A percentile compares a stretch with the other conserved stretches of the same genome.
phyloP scores from a whole-genome alignment of 2,888 invertebrate species.

The Diarsia brunnea region DNA sequence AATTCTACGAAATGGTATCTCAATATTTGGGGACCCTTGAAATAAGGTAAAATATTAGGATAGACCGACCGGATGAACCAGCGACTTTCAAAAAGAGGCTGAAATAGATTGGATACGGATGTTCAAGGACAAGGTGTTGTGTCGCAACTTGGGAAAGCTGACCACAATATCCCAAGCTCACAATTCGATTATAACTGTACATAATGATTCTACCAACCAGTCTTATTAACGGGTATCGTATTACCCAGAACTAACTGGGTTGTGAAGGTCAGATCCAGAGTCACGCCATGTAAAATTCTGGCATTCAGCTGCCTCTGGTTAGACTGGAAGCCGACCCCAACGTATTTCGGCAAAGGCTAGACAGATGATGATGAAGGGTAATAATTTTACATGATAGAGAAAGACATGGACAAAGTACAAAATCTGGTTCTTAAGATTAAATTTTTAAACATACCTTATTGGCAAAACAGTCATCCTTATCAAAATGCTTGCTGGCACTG shows the following conservation, averaged over 20 bases:
- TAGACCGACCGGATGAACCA: too few relatives aligned
- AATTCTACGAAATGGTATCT: neutral
- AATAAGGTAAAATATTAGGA: neutral
- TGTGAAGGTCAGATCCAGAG: too few relatives aligned
- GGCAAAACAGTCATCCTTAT: conserved; percentile 90
- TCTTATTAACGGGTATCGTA: too few relatives aligned
- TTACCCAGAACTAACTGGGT: too few relatives aligned
- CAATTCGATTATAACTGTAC: neutral
- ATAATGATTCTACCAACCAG: too few relatives aligned
- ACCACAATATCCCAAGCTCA: neutral
- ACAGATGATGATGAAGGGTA: neutral
- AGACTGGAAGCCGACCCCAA: too few relatives aligned
- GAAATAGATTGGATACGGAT: neutral
- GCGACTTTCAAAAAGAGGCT: neutral
- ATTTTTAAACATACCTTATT: conserved; percentile 85
- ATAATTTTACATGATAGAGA: neutral
- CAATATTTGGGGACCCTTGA: neutral
- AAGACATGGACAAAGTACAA: neutral
- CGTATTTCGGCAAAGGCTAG: too few relatives aligned
- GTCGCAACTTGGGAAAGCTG: neutral
- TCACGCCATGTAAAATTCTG: too few relatives aligned
- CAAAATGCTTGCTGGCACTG: conserved; percentile 89
- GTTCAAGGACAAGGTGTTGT: neutral
- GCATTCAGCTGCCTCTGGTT: too few relatives aligned
- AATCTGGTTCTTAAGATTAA: neutral